phyloP scores from a whole-genome alignment of 2,113 vertebrate genomes.

The Syngnathus scovelli region DNA sequence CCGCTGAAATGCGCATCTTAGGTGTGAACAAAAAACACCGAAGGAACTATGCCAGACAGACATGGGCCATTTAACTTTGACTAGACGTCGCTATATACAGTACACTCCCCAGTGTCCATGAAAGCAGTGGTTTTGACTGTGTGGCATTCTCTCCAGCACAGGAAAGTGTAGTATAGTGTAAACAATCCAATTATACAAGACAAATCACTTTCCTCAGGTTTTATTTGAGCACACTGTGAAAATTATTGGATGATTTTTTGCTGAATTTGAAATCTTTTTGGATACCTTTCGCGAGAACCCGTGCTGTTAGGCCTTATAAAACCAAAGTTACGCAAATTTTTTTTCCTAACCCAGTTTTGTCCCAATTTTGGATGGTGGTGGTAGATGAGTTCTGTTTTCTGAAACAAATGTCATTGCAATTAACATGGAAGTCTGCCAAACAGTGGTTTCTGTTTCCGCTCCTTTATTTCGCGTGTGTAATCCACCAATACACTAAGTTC shows the following conservation, averaged over 20 bases:
- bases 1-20: slow-evolving; percentile 25
- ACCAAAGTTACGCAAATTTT: slow-evolving; percentile 66
- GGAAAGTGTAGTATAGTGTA: slow-evolving; percentile 40
- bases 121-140: slow-evolving; percentile 54
- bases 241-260: slow-evolving; percentile 46
- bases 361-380: slow-evolving; percentile 28
- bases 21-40: slow-evolving; percentile 12
- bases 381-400: slow-evolving; percentile 31
- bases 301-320: slow-evolving; percentile 50
- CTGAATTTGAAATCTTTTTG: slow-evolving; percentile 49
- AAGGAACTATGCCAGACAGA: slow-evolving; percentile 55
- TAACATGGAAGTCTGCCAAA: no score
- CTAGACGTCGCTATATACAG: slow-evolving; percentile 55
- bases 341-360: slow-evolving; percentile 37
- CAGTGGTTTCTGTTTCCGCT: background rate
- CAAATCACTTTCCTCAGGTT: slow-evolving; percentile 50
- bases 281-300: slow-evolving; percentile 58
- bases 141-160: slow-evolving; percentile 57
- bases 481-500: no score
- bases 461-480: background rate
- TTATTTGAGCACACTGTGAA: slow-evolving; percentile 61
- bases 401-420: slow-evolving; percentile 27
- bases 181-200: slow-evolving; percentile 62
- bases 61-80: slow-evolving; percentile 54
- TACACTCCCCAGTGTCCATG: slow-evolving; percentile 46